Evolutionary conservation across 37 sponge, comb jelly and placozoan genomes (phyloP), one percentile per base, ranked within the genome.

Genomic region (Amphimedon queenslandica): DNA sequence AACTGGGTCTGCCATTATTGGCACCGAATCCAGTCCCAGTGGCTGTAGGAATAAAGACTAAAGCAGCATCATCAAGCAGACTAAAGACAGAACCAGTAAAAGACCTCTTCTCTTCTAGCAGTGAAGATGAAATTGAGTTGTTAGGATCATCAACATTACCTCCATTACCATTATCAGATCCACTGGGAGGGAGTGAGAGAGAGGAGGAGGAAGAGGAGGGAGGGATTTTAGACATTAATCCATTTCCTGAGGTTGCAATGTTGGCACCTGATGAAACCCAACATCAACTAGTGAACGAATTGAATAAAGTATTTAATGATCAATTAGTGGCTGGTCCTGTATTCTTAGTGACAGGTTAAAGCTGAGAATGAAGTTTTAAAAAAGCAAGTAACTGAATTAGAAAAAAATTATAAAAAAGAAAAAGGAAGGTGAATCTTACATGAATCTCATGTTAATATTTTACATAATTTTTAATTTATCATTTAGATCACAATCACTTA

Each of bases 321-420:
- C n/a, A n/a, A n/a, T n/a, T n/a, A n/a, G n/a, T n/a, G n/a, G n/a
- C n/a, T n/a, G n/a, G n/a, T n/a, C n/a, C 21, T 2, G 1, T 4
- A 2, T 3, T 13, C 29, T 27, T 2, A 18, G 25, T 35, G 21
- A 11, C 56, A 82, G 71, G 58, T 88, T 55, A 68, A 21, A 61
- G 75, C 71, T 32, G 89, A 88, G 32, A 88, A 88, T 47, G 79
- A 82, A 28, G 47, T 71, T 34, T 30, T 88, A 63, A 61, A 64
- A 30, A 51, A 24, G 28, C 66, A 80, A 34, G 47, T 88, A 33
- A 38, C 39, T 30, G 51, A 70, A 53, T 40, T 70, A 6, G 28
- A 75, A 32, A 66, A 82, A 36, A 43, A 57, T 0, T 35, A 57
- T 21, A 27, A 67, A 28, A 74, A 88, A 55, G 71, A 88, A 24